These are phyloP conservation scores for Euura saliciscinereae DNA, from an alignment of 1,140 invertebrate species.

Conservation along the genomic window DNA sequence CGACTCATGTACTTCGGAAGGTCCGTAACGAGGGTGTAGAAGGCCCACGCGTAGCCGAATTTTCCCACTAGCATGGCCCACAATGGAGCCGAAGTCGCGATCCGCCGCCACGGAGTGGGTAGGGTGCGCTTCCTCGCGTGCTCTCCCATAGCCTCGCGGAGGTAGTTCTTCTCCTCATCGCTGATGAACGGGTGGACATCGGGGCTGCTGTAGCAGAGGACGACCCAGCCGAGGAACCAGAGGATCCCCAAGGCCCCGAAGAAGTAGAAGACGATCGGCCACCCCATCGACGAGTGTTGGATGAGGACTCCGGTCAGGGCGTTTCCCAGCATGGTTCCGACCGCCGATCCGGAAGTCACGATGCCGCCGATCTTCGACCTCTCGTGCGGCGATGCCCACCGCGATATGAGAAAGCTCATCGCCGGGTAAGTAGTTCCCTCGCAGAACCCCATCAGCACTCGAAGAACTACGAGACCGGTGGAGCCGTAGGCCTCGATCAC, in stretches of 20 bases:
- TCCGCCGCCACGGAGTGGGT: conserved; percentile 73
- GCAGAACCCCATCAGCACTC: conserved; percentile 75
- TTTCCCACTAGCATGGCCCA: conserved; percentile 76
- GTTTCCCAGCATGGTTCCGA: conserved; percentile 61
- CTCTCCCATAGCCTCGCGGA: conserved; percentile 68
- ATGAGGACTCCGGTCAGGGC: conserved; percentile 71
- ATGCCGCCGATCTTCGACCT: conserved; percentile 75
- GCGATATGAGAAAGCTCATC: conserved; percentile 72
- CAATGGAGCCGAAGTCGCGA: conserved; percentile 77
- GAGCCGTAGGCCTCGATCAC: conserved; percentile 63
- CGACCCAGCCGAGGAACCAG: too few relatives aligned
- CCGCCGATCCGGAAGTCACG: conserved; percentile 74
- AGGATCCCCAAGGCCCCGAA: too few relatives aligned
- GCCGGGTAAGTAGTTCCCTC: conserved; percentile 82
- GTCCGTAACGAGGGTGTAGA: conserved; percentile 67
- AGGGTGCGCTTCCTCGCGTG: conserved; percentile 61
- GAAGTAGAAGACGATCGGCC: too few relatives aligned
- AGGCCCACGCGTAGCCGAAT: conserved; percentile 92
- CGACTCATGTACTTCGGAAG: too few relatives aligned
- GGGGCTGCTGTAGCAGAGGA: conserved; percentile 78
- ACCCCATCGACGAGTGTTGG: conserved; percentile 67
- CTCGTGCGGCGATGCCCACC: conserved; percentile 77
- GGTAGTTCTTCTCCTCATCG: conserved; percentile 67
- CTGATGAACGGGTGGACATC: conserved; percentile 68
- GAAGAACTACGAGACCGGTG: conserved; percentile 67